Conservation (phyloP, 2,888 invertebrate species). For the Adelphocoris suturalis region DNA sequence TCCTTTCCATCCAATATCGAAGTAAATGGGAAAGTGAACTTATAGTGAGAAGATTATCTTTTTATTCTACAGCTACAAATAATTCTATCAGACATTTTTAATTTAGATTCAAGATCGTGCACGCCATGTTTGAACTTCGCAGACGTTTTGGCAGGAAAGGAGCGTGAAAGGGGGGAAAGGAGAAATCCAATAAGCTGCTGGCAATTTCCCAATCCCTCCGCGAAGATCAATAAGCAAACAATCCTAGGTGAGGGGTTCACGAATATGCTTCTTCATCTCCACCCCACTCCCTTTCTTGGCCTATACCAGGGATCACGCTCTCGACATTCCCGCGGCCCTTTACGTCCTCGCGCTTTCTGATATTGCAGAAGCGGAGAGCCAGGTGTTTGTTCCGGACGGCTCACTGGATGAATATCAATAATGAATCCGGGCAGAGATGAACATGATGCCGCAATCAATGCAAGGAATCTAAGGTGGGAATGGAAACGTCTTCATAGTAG, state of each 20-base stretch:
- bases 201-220: slow-evolving; percentile 71
- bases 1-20: too few species aligned
- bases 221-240: slow-evolving; percentile 72
- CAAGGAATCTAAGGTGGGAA: neutral
- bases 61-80: too few species aligned
- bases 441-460: slow-evolving; percentile 25
- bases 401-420: slow-evolving; percentile 62
- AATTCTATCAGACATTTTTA: neutral
- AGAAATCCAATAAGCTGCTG: slow-evolving; percentile 72
- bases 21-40: too few species aligned
- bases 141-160: slow-evolving; percentile 49
- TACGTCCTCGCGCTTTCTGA: slow-evolving; percentile 1
- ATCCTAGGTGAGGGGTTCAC: slow-evolving; percentile 69
- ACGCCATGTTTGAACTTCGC: slow-evolving; percentile 6
- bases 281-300: neutral
- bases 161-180: slow-evolving; percentile 46
- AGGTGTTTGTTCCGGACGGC: slow-evolving; percentile 66
- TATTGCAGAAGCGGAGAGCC: neutral
- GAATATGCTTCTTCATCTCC: slow-evolving; percentile 62
- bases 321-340: slow-evolving; percentile 36
- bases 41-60: too few species aligned
- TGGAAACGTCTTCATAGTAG: neutral
- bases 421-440: neutral
- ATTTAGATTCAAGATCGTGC: slow-evolving; percentile 62
- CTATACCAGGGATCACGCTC: neutral